phyloP scores from a whole-genome alignment of 2,797 vertebrate species.

The Clamator glandarius region DNA sequence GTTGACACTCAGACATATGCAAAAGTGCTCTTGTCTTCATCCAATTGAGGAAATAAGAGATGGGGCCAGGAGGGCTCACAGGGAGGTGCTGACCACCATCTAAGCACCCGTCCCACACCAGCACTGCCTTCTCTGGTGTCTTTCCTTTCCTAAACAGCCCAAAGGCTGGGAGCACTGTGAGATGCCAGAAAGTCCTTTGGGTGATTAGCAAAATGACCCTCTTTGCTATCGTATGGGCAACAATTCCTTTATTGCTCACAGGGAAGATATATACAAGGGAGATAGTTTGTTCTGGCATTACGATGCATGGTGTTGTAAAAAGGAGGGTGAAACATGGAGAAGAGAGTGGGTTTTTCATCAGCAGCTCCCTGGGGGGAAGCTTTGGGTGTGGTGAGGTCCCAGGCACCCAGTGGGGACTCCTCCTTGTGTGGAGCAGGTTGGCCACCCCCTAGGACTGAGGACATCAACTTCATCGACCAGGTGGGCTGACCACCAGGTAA shows the following conservation, averaged over 20 bases:
- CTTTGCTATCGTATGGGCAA: not conserved
- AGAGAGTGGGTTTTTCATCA: not conserved
- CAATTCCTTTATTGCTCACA: conserved; percentile 57
- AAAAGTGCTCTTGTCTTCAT: not conserved
- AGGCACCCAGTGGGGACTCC: not conserved
- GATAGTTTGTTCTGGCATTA: conserved; percentile 1
- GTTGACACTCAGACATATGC: not conserved
- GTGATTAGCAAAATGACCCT: not conserved
- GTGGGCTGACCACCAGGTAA: not conserved
- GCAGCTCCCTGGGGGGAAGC: not conserved
- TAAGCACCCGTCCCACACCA: not conserved
- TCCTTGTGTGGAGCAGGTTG: not conserved
- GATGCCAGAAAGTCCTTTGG: not conserved
- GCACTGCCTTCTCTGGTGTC: fast-evolving
- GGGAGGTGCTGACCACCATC: not conserved
- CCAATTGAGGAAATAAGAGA: not conserved
- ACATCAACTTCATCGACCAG: fast-evolving
- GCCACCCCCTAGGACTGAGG: not conserved
- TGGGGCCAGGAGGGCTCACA: not conserved
- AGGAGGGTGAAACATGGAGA: not conserved
- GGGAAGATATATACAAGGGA: conserved; percentile 25
- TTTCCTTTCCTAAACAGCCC: not conserved
- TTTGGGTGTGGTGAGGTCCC: not conserved
- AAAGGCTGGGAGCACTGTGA: not conserved
- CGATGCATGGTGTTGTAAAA: conserved; percentile 8